Evolutionary conservation across 2,888 invertebrate genomes (phyloP).

Genomic region (Cheiracanthium punctorium): DNA sequence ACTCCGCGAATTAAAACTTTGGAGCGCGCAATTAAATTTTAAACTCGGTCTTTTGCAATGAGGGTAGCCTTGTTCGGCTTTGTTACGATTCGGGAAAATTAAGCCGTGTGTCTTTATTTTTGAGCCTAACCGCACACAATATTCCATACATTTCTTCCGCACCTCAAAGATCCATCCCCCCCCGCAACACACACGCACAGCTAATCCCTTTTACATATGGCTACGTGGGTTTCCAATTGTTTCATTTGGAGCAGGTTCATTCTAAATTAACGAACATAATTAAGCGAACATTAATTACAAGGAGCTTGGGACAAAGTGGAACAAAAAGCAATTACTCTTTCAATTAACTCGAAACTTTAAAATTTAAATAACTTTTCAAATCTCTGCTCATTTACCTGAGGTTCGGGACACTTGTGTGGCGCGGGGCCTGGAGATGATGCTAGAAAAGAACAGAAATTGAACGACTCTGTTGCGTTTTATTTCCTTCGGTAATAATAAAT

Average conservation of each 20-base stretch:
- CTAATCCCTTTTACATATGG: neutral
- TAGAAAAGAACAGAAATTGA: too few relatives aligned
- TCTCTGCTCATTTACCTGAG: neutral
- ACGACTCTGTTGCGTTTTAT: too few relatives aligned
- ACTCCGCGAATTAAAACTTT: neutral
- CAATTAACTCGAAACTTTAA: slow-evolving; percentile 15
- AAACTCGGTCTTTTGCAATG: neutral
- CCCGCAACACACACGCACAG: too few relatives aligned
- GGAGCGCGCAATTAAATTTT: neutral
- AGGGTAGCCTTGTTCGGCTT: neutral
- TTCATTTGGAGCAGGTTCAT: neutral
- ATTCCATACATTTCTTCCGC: neutral
- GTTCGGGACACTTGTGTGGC: too few relatives aligned
- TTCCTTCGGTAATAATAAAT: too few relatives aligned
- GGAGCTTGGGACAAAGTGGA: neutral
- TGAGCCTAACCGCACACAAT: neutral
- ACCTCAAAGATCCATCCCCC: neutral
- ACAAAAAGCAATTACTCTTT: slow-evolving; percentile 15
- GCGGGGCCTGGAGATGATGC: too few relatives aligned
- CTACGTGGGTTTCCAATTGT: neutral
- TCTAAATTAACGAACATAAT: slow-evolving; percentile 10
- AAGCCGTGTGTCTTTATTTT: neutral
- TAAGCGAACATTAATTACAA: slow-evolving; percentile 13
- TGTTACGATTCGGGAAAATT: neutral
- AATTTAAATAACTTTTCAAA: slow-evolving; percentile 14